Percentiles rank a stretch among this genome's conserved stretches.
These are phyloP conservation scores for Sinocyclocheilus anophthalmus DNA, from an alignment of 2,113 vertebrate genomes.

Conservation along the genomic window DNA sequence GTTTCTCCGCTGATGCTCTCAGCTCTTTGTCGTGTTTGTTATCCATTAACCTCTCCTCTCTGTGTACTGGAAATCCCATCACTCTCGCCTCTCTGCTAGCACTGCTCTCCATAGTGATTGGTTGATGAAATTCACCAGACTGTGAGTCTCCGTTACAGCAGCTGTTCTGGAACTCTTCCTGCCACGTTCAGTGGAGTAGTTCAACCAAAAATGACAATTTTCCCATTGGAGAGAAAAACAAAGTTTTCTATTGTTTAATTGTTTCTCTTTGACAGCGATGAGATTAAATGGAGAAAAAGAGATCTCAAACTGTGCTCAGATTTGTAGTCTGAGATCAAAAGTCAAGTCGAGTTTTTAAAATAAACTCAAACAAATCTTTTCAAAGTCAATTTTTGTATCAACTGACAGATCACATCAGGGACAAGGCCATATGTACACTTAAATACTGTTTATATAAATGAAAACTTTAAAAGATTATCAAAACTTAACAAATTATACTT, in stretches of 20 bases:
- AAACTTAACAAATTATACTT: too few species aligned
- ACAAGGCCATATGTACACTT: too few species aligned
- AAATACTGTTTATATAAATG: too few species aligned
- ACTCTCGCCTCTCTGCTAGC: slow-evolving; percentile 21
- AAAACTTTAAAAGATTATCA: too few species aligned
- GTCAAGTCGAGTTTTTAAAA: neutral
- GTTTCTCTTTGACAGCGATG: neutral
- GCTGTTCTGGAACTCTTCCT: neutral
- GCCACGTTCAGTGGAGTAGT: neutral
- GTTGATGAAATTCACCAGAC: neutral
- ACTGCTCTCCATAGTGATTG: neutral
- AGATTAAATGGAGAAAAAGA: neutral
- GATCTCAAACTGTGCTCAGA: neutral
- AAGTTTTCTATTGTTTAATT: neutral
- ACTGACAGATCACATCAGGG: too few species aligned
- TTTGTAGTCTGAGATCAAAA: neutral
- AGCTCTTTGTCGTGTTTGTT: slow-evolving; percentile 39
- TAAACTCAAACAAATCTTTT: too few species aligned
- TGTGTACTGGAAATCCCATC: slow-evolving; percentile 46
- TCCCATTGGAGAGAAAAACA: neutral
- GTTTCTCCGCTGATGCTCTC: slow-evolving; percentile 20
- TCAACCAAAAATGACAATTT: neutral
- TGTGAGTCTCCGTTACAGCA: neutral
- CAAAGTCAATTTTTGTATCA: too few species aligned
- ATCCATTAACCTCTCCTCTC: slow-evolving; percentile 50